Conservation (phyloP, 2,888 invertebrate species). For the Lamellibrachia satsuma region DNA sequence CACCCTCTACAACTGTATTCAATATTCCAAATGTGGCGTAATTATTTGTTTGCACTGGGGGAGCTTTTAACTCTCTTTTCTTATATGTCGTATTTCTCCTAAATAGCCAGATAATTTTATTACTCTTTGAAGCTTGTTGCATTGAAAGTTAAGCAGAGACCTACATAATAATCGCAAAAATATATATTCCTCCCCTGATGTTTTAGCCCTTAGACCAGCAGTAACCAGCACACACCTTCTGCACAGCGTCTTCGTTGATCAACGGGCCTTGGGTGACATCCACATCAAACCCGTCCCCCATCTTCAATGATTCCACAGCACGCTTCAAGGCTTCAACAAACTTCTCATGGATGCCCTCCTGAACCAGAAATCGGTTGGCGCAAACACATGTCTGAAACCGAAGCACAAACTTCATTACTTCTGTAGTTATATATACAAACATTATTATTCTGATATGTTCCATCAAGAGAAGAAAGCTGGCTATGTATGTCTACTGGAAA, state of each 20-base stretch:
- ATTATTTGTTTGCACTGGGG: no score
- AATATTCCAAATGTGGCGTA: no score
- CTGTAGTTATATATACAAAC: background rate
- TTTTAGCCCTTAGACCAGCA: background rate
- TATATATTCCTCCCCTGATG: background rate
- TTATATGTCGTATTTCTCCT: no score
- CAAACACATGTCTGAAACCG: constrained; percentile 85
- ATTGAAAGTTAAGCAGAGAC: no score
- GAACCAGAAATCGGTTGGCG: constrained; percentile 77
- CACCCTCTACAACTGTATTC: no score
- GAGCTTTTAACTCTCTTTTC: no score
- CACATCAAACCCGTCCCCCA: constrained; percentile 81
- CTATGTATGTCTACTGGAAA: no score
- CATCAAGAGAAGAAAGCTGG: no score
- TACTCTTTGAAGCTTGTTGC: no score
- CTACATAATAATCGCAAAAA: background rate
- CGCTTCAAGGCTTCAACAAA: constrained; percentile 80
- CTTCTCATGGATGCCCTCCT: constrained; percentile 75
- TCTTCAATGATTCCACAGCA: constrained; percentile 75
- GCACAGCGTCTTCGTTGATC: constrained; percentile 84
- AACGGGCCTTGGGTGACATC: constrained; percentile 89
- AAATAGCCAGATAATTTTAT: no score
- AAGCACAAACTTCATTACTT: background rate
- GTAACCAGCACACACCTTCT: constrained; percentile 71
- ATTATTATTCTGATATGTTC: no score